Evolutionary conservation across 1,140 invertebrate genomes (phyloP), one percentile per base, ranked within the genome.

Genomic region (Melitaea cinxia): DNA sequence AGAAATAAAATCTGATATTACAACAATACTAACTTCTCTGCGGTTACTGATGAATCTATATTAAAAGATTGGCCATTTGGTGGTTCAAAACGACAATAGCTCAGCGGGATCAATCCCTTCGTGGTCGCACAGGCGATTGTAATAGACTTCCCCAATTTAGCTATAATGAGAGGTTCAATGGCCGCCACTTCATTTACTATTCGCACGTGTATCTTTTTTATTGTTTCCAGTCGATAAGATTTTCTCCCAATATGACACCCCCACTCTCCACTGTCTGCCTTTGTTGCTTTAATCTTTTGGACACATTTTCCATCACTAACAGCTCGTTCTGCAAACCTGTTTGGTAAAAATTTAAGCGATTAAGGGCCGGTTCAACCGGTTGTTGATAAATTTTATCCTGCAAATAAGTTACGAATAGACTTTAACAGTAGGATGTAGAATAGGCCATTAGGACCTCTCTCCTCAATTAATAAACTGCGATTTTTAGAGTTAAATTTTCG

Each of bases 61-160:
- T 77, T 84, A 65, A 90, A 90, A 0, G 85, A 76, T 12, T 35
- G 65, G 1, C 75, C 83, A 23, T 75, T 80, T 0, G 88, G 88
- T 7, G 85, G 82, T 57, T 88, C 88, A 35, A 90, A 90, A 0
- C 88, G 72, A 26, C 88, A 90, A 53, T 90, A 90, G 4, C 72
- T 85, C 0, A 90, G 52, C 0, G 88, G 79, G 1, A 69, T 68
- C 7, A 79, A 57, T 1, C 74, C 78, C 19, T 71, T 73, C 0
- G 79, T 82, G 5, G 88, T 83, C 0, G 74, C 75, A 52, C 88
- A 90, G 0, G 66, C 56, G 15, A 90, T 39, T 0, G 81, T 88
- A 0, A 82, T 64, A 4, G 75, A 23, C 24, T 79, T 82, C 4
- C 73, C 77, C 10, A 83, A 74, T 2, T 76, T 56, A 0, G 68